Evolutionary conservation across 1,140 invertebrate genomes (phyloP), one percentile per base, ranked within the genome.

Genomic region (Helicoverpa armigera): DNA sequence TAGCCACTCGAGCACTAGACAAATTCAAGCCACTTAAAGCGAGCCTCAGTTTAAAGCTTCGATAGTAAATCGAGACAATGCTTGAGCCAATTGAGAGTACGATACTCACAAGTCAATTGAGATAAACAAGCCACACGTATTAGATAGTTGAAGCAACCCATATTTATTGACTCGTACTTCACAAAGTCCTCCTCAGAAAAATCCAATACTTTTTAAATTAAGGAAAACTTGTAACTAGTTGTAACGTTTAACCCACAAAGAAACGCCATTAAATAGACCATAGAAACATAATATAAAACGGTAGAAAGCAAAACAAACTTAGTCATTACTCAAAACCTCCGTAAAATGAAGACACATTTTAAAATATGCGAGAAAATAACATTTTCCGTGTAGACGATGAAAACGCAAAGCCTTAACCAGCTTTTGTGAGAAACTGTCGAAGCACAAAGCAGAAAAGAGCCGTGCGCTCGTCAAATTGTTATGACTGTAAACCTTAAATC

Each of bases 41-140:
- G 12, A 70, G 18, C 67, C 16, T 31, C 12, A 70, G 67, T 70
- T 65, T 14, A 29, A 54, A 54, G 67, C 50, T 70, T 70, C 67
- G 29, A 70, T 72, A 53, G 23, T 10, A 53, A 72, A 69, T 69
- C 65, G 65, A 72, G 69, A 54, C 69, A 72, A 72, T 72, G 53
- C 50, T 72, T 54, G 13, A 72, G 50, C 3, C 69, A 72, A 72
- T 72, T 72, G 69, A 53, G 50, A 70, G 18, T 29, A 48, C 23
- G 50, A 72, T 53, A 72, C 69, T 54, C 18, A 53, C 69, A 13
- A 12, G 60, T 31, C 69, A 72, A 72, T 72, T 72, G 69, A 72
- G 23, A 72, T 18, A 69, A 50, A 69, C 43, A 48, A 50, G 65
- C 43, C 16, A 69, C 50, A 31, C 53, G 69, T 54, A 53, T 70